Percentiles rank a stretch among this genome's conserved stretches.
Conservation (phyloP, 2,113 vertebrate species). For the Odocoileus hemionus region DNA sequence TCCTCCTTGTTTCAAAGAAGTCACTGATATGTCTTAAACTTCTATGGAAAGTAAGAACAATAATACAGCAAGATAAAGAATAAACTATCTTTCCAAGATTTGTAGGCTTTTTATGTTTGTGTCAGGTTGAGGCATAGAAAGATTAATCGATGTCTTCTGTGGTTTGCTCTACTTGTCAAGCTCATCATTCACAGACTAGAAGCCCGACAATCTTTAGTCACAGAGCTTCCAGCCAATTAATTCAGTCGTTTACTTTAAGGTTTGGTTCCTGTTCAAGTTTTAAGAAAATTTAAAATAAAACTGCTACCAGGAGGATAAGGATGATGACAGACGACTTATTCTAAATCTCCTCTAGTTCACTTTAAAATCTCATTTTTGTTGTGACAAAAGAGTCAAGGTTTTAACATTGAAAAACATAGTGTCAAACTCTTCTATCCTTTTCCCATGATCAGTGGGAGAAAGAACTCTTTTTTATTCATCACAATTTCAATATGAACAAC, state of each 20-base stretch:
- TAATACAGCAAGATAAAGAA: slow-evolving; percentile 6
- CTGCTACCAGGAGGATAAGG: neutral
- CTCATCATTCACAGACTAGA: slow-evolving; percentile 58
- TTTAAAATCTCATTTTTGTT: slow-evolving; percentile 14
- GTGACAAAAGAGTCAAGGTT: neutral
- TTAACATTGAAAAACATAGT: neutral
- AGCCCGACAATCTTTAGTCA: slow-evolving; percentile 24
- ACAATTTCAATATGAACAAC: neutral
- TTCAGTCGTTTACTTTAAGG: slow-evolving; percentile 47
- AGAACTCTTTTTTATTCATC: neutral
- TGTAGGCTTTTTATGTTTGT: slow-evolving; percentile 42
- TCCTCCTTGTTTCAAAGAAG: neutral
- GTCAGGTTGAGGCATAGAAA: slow-evolving; percentile 44
- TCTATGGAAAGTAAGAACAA: neutral
- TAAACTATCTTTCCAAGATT: neutral
- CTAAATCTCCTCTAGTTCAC: neutral
- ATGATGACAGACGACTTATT: slow-evolving; percentile 34
- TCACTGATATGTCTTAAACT: neutral
- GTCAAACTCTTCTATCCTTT: neutral
- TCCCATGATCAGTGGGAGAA: neutral
- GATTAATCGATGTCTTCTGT: slow-evolving; percentile 55
- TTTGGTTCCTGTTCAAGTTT: slow-evolving; percentile 41
- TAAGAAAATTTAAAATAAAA: slow-evolving; percentile 38
- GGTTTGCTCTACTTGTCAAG: neutral
- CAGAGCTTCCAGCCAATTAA: slow-evolving; percentile 43